Conservation (phyloP, 2,888 invertebrate genomes). For the Leucophora obtusa region DNA sequence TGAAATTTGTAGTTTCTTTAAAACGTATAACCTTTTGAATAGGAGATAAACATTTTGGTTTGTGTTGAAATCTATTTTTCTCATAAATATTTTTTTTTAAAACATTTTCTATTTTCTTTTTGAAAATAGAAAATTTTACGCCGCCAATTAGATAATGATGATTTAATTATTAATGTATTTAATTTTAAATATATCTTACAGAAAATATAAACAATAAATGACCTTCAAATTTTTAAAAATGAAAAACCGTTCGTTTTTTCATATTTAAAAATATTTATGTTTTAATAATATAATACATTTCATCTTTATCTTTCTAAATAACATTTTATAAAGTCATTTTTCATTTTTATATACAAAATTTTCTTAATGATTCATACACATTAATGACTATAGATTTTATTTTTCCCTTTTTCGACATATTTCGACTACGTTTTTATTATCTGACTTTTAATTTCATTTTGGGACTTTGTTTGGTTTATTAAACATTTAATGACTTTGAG, state of each 20-base stretch:
- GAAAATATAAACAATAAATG: not conserved
- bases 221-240: slow-evolving; percentile 1
- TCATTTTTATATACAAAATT: not conserved
- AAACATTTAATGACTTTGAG: not conserved
- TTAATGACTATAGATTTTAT: not conserved
- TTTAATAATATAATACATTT: not conserved
- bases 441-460: slow-evolving; percentile 1
- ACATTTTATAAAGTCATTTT: not conserved
- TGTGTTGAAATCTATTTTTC: slow-evolving; percentile 8
- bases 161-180: slow-evolving; percentile 1
- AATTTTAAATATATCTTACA: not conserved
- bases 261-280: not conserved
- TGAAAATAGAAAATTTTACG: not conserved
- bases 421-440: not conserved
- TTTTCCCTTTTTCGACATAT: not conserved
- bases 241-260: not conserved
- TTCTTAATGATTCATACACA: not conserved
- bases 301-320: not conserved
- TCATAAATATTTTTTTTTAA: slow-evolving; percentile 11
- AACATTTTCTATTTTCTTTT: not conserved
- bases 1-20: not conserved
- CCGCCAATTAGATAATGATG: not conserved
- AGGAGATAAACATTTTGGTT: not conserved
- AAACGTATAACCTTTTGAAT: not conserved
- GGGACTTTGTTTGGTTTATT: not conserved